Percentiles rank a stretch among this genome's conserved stretches.
phyloP scores from a whole-genome alignment of 2,888 invertebrate species.

The Hirtodrosophila cameraria region DNA sequence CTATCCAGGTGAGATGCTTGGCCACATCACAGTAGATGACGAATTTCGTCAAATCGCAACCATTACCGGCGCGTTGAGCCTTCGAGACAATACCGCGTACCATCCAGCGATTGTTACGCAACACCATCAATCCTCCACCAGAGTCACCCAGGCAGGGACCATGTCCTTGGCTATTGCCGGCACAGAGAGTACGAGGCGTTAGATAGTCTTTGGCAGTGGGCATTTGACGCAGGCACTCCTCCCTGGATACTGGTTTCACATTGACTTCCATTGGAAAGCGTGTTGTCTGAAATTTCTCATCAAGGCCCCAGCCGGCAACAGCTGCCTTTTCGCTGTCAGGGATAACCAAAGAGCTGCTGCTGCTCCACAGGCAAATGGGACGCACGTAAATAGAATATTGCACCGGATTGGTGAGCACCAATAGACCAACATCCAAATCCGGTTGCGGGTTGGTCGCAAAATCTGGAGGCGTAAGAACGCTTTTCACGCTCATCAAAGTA shows the following conservation, averaged over 20 bases:
- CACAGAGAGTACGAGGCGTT: constrained; percentile 77
- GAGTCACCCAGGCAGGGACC: constrained; percentile 85
- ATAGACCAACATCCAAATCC: constrained; percentile 52
- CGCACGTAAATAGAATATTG: constrained; percentile 54
- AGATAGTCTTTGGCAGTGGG: constrained; percentile 58
- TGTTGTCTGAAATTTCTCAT: constrained; percentile 67
- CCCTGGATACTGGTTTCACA: constrained; percentile 53
- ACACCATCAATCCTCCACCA: constrained; percentile 85
- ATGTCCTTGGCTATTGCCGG: constrained; percentile 76
- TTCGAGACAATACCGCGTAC: constrained; percentile 85
- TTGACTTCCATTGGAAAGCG: constrained; percentile 55
- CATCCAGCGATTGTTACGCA: constrained; percentile 81
- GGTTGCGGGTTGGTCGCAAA: constrained; percentile 75
- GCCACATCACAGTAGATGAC: constrained; percentile 88
- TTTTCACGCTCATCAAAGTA: constrained; percentile 54
- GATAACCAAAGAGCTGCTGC: constrained; percentile 53
- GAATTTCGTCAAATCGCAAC: constrained; percentile 87
- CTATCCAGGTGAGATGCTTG: constrained; percentile 85
- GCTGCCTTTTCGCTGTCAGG: constrained; percentile 83
- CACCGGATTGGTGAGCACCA: constrained; percentile 44
- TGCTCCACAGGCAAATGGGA: constrained; percentile 81
- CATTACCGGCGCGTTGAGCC: constrained; percentile 78
- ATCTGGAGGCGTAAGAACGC: constrained; percentile 82
- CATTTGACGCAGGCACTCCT: constrained; percentile 58
- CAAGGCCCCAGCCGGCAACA: constrained; percentile 86